Conservation (phyloP, 2,888 invertebrate genomes). For the Odontomyia ornata region DNA sequence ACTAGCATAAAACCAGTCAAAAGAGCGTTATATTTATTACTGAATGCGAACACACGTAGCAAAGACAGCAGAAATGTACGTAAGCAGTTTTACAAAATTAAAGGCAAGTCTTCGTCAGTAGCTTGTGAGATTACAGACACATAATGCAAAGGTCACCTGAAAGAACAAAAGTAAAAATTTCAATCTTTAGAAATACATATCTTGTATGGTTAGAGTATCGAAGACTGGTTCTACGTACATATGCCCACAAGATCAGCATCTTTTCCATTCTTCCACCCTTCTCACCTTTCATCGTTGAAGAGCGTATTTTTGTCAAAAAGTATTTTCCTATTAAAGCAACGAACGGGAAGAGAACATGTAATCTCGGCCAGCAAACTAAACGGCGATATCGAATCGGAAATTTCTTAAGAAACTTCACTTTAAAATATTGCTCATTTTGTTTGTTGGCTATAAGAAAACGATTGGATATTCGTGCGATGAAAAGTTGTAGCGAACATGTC, state of each 20-base stretch:
- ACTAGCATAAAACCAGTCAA: too few species aligned
- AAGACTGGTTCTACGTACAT: slow-evolving; percentile 1
- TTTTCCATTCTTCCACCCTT: background rate
- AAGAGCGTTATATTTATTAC: too few species aligned
- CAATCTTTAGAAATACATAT: background rate
- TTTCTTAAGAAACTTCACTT: slow-evolving; percentile 12
- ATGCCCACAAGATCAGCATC: background rate
- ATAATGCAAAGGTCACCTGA: slow-evolving; percentile 14
- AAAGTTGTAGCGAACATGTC: slow-evolving; percentile 1
- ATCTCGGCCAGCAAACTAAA: background rate
- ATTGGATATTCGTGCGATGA: background rate
- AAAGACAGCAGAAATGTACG: too few species aligned
- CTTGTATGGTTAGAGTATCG: background rate
- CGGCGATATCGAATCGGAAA: background rate
- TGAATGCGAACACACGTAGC: too few species aligned
- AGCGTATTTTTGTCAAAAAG: slow-evolving; percentile 3
- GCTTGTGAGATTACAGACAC: background rate
- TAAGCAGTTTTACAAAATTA: too few species aligned
- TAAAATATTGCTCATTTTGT: slow-evolving; percentile 20
- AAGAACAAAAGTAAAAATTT: slow-evolving; percentile 35
- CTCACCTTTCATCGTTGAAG: background rate
- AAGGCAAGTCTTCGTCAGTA: too few species aligned
- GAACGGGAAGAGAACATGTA: background rate
- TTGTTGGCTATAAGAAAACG: background rate
- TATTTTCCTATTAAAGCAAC: slow-evolving; percentile 26